phyloP scores from a whole-genome alignment of 2,888 invertebrate genomes.

The Pyrrhosoma nymphula region DNA sequence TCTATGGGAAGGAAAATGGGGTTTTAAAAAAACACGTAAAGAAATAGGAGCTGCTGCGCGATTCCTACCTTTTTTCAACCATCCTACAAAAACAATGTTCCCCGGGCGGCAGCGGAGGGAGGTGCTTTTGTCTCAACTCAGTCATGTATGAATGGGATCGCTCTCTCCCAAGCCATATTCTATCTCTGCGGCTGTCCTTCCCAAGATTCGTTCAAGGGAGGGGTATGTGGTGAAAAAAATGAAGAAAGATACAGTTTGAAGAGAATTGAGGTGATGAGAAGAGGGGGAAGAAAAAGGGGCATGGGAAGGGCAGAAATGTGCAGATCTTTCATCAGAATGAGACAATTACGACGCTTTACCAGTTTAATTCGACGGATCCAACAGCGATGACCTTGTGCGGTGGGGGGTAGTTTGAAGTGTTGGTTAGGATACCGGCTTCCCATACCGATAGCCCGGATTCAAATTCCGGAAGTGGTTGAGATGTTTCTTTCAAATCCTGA shows the following conservation, averaged over 20 bases:
- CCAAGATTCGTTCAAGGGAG: not conserved
- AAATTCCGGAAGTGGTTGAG: no score
- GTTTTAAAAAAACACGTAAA: not conserved
- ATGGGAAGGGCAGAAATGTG: not conserved
- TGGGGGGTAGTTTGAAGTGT: not conserved
- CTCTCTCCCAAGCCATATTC: not conserved
- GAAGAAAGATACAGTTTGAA: not conserved
- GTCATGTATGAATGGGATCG: not conserved
- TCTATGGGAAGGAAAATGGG: not conserved
- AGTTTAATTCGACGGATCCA: not conserved
- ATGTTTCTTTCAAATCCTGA: no score
- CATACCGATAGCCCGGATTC: no score
- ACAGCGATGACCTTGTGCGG: not conserved
- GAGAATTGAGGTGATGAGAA: not conserved
- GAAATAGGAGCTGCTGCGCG: not conserved
- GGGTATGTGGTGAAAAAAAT: not conserved
- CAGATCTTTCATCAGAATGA: slow-evolving; percentile 9
- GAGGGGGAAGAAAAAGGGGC: not conserved
- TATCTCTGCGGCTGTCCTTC: not conserved
- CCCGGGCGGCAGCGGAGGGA: not conserved
- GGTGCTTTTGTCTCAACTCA: not conserved
- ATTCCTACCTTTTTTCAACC: not conserved
- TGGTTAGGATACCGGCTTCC: no score
- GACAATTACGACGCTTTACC: not conserved
- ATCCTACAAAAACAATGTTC: not conserved